Conservation (phyloP, 2,113 vertebrate genomes). For the Leptobrachium leishanense region DNA sequence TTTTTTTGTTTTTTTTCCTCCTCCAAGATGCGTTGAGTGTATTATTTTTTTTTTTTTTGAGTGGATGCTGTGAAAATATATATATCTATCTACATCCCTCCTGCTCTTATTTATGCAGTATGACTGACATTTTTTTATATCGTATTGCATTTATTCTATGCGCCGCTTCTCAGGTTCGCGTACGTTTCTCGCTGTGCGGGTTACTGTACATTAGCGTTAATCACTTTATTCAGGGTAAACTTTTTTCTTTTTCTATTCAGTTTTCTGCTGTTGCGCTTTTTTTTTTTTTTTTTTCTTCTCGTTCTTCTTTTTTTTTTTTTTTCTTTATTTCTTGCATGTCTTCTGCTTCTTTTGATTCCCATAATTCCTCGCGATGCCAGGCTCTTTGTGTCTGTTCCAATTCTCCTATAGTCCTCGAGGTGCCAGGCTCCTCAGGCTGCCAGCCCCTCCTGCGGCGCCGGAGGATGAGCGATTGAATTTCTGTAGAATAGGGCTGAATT, state of each 20-base stretch:
- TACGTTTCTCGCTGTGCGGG: too few relatives aligned
- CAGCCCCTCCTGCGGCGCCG: neutral
- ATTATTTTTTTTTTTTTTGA: too few relatives aligned
- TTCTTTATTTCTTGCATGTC: neutral
- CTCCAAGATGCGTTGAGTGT: too few relatives aligned
- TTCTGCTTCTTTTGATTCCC: neutral
- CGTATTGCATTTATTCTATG: too few relatives aligned
- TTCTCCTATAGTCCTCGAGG: slow-evolving; percentile 15
- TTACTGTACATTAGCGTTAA: too few relatives aligned
- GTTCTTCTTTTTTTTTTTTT: neutral
- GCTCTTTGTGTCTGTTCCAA: slow-evolving; percentile 8
- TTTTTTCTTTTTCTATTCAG: neutral
- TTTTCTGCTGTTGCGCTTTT: neutral
- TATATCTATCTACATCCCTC: too few relatives aligned
- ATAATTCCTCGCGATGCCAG: slow-evolving; percentile 8
- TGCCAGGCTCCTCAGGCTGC: neutral
- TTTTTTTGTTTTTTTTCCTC: too few relatives aligned
- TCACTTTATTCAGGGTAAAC: neutral
- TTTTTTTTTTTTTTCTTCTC: neutral
- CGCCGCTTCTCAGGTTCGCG: too few relatives aligned
- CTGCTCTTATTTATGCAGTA: too few relatives aligned
- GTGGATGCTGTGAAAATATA: too few relatives aligned
- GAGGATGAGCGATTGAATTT: slow-evolving; percentile 28
- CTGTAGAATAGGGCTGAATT: slow-evolving; percentile 35
- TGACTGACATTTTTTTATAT: too few relatives aligned